These are phyloP conservation scores for Ciona savignyi DNA, from an alignment of 23 tunicate species.

Conservation along the genomic window DNA sequence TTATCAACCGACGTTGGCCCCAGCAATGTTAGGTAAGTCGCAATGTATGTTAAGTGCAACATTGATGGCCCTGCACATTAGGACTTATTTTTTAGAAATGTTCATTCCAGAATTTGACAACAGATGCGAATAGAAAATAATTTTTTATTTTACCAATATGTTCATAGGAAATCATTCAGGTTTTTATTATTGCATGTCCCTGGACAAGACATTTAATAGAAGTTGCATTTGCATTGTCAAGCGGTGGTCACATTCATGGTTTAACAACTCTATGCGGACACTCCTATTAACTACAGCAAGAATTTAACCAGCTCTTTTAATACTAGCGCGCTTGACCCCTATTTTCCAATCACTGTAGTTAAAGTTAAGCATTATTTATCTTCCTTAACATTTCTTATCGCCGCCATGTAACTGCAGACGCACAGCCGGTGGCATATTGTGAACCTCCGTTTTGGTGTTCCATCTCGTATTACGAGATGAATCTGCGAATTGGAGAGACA, in stretches of 20 bases:
- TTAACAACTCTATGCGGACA: background rate
- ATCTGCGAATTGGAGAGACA: slow-evolving; percentile 83
- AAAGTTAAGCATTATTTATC: background rate
- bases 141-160: too few relatives aligned
- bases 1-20: slow-evolving; percentile 6
- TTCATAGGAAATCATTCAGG: too few relatives aligned
- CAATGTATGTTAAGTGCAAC: background rate
- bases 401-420: slow-evolving; percentile 6
- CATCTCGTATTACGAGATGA: slow-evolving; percentile 89
- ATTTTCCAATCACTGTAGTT: too few relatives aligned
- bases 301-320: too few relatives aligned
- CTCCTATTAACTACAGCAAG: too few relatives aligned
- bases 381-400: background rate
- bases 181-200: too few relatives aligned
- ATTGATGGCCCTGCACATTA: background rate
- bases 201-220: too few relatives aligned
- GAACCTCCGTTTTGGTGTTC: slow-evolving; percentile 98
- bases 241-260: background rate
- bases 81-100: too few relatives aligned
- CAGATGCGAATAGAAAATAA: too few relatives aligned
- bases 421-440: slow-evolving; percentile 89
- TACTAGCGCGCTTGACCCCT: too few relatives aligned
- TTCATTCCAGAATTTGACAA: too few relatives aligned
- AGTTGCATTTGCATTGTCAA: too few relatives aligned
- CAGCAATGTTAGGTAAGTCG: slow-evolving; percentile 6